A percentile compares a stretch with the other conserved stretches of the same genome.
Evolutionary conservation across 2,888 invertebrate genomes (phyloP).

Genomic region (Enchytraeus crypticus): DNA sequence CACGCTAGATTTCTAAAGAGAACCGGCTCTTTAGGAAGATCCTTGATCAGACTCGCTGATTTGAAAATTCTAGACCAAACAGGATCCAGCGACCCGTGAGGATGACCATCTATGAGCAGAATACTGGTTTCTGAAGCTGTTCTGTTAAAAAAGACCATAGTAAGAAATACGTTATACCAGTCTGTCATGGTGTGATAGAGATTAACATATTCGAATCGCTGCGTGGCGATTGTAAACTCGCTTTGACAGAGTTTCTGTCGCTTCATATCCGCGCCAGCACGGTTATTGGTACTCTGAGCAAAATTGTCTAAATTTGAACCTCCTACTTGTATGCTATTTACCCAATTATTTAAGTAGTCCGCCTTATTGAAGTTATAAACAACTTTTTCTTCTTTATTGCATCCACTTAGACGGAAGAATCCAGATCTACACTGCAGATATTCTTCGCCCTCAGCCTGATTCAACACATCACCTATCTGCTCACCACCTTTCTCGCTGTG

Average conservation of each 20-base stretch:
- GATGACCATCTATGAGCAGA: conserved; percentile 42
- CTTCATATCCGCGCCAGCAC: too few relatives aligned
- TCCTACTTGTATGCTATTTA: not conserved
- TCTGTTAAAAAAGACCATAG: conserved; percentile 23
- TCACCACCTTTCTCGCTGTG: conserved; percentile 16
- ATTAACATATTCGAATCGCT: conserved; percentile 16
- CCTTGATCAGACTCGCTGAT: conserved; percentile 25
- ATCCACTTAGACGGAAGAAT: conserved; percentile 15
- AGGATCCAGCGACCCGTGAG: conserved; percentile 34
- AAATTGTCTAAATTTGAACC: too few relatives aligned
- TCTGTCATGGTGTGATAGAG: conserved; percentile 23
- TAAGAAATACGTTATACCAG: conserved; percentile 22
- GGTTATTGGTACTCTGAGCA: too few relatives aligned
- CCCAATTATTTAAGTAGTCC: conserved; percentile 13
- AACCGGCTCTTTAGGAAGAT: not conserved
- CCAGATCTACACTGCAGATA: conserved; percentile 15
- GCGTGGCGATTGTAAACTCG: conserved; percentile 18
- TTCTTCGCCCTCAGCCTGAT: conserved; percentile 24
- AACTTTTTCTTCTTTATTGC: not conserved
- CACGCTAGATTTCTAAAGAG: conserved; percentile 24
- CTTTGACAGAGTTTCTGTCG: too few relatives aligned
- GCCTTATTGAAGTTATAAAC: conserved; percentile 17
- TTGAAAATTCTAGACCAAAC: conserved; percentile 38
- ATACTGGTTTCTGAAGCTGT: conserved; percentile 24
- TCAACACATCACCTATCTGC: conserved; percentile 19